Evolutionary conservation across 2,888 invertebrate genomes (phyloP).

Genomic region (Merodon equestris): DNA sequence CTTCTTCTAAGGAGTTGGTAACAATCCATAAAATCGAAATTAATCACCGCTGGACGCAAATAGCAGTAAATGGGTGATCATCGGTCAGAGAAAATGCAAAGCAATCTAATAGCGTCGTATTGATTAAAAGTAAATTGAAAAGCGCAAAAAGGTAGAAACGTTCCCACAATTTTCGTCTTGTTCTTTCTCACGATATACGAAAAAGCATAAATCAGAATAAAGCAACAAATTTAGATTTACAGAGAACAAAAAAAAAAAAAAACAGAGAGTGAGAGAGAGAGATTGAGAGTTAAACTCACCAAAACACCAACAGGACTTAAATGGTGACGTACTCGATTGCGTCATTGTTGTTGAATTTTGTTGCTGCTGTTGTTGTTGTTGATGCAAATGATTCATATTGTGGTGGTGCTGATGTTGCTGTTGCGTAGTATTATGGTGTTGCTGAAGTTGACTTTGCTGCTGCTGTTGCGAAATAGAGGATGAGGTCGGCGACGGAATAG

Average conservation of each 20-base stretch:
- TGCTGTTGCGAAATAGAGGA: conserved; percentile 65
- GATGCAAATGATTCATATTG: conserved; percentile 72
- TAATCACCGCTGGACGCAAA: too few relatives aligned
- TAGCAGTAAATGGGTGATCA: too few relatives aligned
- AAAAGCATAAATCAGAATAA: conserved; percentile 49
- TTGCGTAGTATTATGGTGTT: conserved; percentile 68
- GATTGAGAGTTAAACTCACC: conserved; percentile 75
- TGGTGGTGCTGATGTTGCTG: conserved; percentile 70
- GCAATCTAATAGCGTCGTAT: too few relatives aligned
- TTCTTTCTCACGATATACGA: neutral
- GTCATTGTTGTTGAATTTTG: conserved; percentile 68
- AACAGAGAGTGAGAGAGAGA: conserved; percentile 1
- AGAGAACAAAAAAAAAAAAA: too few relatives aligned
- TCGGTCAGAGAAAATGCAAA: too few relatives aligned
- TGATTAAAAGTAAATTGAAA: neutral
- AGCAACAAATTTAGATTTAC: conserved; percentile 50
- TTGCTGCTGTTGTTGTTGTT: conserved; percentile 70
- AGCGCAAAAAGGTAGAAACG: conserved; percentile 56
- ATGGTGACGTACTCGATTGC: conserved; percentile 72
- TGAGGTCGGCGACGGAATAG: conserved; percentile 70
- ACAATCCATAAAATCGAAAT: too few relatives aligned
- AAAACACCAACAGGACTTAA: conserved; percentile 78
- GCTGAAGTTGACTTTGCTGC: conserved; percentile 70
- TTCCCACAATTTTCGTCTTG: conserved; percentile 63
- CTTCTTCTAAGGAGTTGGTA: too few relatives aligned